A percentile compares a stretch with the other conserved stretches of the same genome.
Evolutionary conservation across 1,140 invertebrate species (phyloP).

Genomic region (Heliconius melpomene): DNA sequence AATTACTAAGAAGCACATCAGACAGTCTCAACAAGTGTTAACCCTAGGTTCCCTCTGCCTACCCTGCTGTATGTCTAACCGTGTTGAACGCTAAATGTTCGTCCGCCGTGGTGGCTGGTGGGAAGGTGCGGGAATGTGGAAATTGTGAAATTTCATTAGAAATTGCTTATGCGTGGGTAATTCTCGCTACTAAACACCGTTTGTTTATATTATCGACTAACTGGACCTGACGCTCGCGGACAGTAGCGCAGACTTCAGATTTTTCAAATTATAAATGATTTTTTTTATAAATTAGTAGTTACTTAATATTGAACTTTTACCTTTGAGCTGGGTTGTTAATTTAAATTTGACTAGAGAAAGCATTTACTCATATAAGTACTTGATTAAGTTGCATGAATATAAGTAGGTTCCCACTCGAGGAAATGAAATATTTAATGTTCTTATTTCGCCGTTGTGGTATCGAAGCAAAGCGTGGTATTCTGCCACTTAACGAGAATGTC

Average conservation of each 20-base stretch:
- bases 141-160: slow-evolving; percentile 11
- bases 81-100: neutral
- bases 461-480: neutral
- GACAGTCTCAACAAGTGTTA: neutral
- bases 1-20: neutral
- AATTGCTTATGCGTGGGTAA: slow-evolving; percentile 12
- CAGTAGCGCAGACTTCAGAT: neutral
- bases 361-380: too few relatives aligned
- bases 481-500: neutral
- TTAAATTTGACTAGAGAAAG: too few relatives aligned
- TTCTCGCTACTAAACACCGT: slow-evolving; percentile 9
- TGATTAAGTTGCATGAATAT: too few relatives aligned
- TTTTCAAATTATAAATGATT: neutral
- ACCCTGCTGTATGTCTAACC: neutral
- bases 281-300: neutral
- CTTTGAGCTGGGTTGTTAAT: too few relatives aligned
- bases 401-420: too few relatives aligned
- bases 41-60: too few relatives aligned
- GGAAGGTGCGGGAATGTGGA: neutral
- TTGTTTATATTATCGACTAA: slow-evolving; percentile 10
- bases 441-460: too few relatives aligned
- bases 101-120: neutral
- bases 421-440: too few relatives aligned
- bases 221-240: slow-evolving; percentile 7
- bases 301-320: too few relatives aligned